Base-by-base conservation (phyloP, 2,888 invertebrate genomes). In the Leucozona laternaria region DNA sequence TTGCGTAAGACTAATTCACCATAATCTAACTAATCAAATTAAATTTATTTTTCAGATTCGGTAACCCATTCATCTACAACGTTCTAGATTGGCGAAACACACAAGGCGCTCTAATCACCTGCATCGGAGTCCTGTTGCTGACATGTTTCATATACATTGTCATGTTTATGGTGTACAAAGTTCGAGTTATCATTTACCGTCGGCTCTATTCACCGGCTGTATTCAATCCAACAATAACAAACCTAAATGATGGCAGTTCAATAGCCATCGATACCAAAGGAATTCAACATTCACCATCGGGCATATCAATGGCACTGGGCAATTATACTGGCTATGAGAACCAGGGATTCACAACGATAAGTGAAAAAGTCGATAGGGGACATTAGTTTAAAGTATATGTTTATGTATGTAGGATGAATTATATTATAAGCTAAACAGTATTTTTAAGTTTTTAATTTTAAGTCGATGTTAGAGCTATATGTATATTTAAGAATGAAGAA, bases 11-110 rank as follows among this genome's bases (percentile, higher is more conserved):
- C 4, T 28, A 4, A 31, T 6, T 8, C 31, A 31, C 6, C 31
- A 31, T 31, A 31, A 31, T 31, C 31, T 31, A 31, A 31, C 8
- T 7, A 31, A 31, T 7, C 0, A 62, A n/a, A 43, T 28, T 13
- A 10, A 31, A 28, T 64, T 48, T 15, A 17, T 10, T 37, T 53
- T 68, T 3, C 22, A 68, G 68, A 11, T 22, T 40, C 3, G 96
- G 96, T 0, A 90, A 94, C 11, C 93, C 93, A 0, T 95, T 94
- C 80, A 96, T 97, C 84, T 97, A 97, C 90, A 94, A 95, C 40
- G 94, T 96, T 0, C 93, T 97, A 45, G 95, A 97, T 91, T 97
- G 97, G 97, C 93, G 94, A 80, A 94, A 94, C 73, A 96, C 96
- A 0, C 92, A 93, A 34, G 91, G 78, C 22, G 89, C 93, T 0